Percentiles rank a stretch among this genome's conserved stretches.
These are phyloP conservation scores for Hylyphantes graminicola DNA, from an alignment of 1,140 invertebrate species.

Conservation along the genomic window DNA sequence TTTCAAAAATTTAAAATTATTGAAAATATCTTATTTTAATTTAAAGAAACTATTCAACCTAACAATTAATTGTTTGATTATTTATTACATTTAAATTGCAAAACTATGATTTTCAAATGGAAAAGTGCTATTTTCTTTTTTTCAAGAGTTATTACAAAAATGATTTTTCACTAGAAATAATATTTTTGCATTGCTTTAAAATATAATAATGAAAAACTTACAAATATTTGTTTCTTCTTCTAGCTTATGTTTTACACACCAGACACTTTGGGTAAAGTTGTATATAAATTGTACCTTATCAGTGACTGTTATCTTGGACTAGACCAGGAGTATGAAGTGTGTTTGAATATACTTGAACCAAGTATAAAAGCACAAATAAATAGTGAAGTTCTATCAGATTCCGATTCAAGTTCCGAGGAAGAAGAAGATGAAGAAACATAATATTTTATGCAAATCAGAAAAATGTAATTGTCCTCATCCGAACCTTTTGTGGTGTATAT, in stretches of 20 bases:
- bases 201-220: neutral
- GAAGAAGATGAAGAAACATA: neutral
- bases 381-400: slow-evolving; percentile 19
- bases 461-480: neutral
- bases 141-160: no score
- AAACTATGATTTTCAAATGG: no score
- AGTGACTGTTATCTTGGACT: slow-evolving; percentile 95
- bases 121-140: no score
- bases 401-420: slow-evolving; percentile 17
- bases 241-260: slow-evolving; percentile 78
- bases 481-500: neutral
- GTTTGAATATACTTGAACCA: slow-evolving; percentile 62
- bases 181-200: no score
- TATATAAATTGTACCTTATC: slow-evolving; percentile 87
- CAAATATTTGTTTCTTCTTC: slow-evolving; percentile 62
- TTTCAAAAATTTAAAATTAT: no score
- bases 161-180: no score
- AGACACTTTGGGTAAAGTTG: slow-evolving; percentile 72
- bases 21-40: no score
- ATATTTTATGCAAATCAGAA: no score
- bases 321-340: slow-evolving; percentile 88
- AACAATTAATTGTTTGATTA: no score
- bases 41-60: no score
- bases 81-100: no score
- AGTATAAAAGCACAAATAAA: slow-evolving; percentile 45